Base-by-base conservation (phyloP, 1,140 invertebrate genomes). In the Papilio glaucus region DNA sequence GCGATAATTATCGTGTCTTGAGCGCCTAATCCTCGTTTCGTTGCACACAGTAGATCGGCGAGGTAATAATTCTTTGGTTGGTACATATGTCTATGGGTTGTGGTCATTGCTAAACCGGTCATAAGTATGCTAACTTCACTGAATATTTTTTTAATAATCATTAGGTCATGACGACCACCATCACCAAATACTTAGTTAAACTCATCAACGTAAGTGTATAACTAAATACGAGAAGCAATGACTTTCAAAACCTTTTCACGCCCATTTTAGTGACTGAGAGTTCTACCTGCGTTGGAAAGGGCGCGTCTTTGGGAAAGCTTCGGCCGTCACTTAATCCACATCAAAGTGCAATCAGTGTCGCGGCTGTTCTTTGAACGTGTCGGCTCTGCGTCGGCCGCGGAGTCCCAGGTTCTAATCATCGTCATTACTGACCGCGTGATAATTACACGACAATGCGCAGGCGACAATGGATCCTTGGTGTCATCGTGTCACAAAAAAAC, bases 401-500 rank as follows among this genome's bases (percentile, higher is more conserved):
- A 24, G 1, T 15, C 24, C 33, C 8, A 39, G 29, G 15, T 49
- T 60, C 71, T 73, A 73, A 73, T 73, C 26, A 73, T 68, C 37
- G 9, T 63, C 37, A 63, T 63, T 63, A 63, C 57, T 33, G 57
- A 33, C 33, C 26, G 24, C 12, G n/a, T 39, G 61, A 63, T 63
- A 63, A 63, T 63, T 63, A 62, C 26, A 15, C n/a, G 6, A 53
- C 45, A 62, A 63, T 21, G 9, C 13, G 7, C 29, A 63, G 15
- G 72, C 63, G 72, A 73, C 72, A 73, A 73, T 67, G 61, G 61
- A 41, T 70, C 61, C 9, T 63, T 63, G 18, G 61, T 63, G 61
- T 63, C 61, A 63, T 63, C 61, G 15, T 63, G 61, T 39, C 57
- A 72, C 71, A 72, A 68, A 74, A n/a, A 75, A 75, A 65, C 8